Conservation (phyloP, 2,113 vertebrate genomes). For the Brachypteracias leptosomus region DNA sequence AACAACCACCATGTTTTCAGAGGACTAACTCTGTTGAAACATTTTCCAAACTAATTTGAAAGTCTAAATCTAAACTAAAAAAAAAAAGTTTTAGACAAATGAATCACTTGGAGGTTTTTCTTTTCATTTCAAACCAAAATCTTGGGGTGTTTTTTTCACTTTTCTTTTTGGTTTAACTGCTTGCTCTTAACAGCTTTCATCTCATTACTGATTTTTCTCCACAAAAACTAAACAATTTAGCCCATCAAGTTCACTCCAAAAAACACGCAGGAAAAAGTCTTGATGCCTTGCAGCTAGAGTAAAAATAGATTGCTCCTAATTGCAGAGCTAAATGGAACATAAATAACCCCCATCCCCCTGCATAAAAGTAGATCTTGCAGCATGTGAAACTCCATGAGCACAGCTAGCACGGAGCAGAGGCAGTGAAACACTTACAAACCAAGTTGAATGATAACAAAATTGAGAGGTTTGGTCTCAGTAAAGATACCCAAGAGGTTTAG, state of each 20-base stretch:
- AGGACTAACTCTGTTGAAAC: background rate
- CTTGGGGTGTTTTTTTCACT: background rate
- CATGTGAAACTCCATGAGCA: background rate
- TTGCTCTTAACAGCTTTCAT: background rate
- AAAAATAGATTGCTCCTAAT: constrained; percentile 29
- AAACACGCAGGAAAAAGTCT: background rate
- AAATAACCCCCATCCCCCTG: background rate
- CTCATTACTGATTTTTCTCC: background rate
- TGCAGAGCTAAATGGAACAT: constrained; percentile 20
- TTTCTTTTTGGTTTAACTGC: background rate
- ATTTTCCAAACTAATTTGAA: background rate
- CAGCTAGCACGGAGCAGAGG: background rate
- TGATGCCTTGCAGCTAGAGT: background rate
- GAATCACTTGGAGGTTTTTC: background rate
- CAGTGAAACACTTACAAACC: background rate
- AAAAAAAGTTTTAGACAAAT: background rate
- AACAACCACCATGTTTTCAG: background rate
- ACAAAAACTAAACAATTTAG: constrained; percentile 15
- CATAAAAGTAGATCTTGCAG: background rate
- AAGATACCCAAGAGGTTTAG: background rate
- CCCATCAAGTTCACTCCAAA: constrained; percentile 19
- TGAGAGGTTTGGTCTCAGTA: background rate
- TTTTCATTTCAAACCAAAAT: background rate
- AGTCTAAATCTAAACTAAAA: background rate
- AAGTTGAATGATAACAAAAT: background rate